A percentile compares a stretch with the other conserved stretches of the same genome.
Conservation (phyloP, 2,888 invertebrate genomes). For the Notodromas monacha region DNA sequence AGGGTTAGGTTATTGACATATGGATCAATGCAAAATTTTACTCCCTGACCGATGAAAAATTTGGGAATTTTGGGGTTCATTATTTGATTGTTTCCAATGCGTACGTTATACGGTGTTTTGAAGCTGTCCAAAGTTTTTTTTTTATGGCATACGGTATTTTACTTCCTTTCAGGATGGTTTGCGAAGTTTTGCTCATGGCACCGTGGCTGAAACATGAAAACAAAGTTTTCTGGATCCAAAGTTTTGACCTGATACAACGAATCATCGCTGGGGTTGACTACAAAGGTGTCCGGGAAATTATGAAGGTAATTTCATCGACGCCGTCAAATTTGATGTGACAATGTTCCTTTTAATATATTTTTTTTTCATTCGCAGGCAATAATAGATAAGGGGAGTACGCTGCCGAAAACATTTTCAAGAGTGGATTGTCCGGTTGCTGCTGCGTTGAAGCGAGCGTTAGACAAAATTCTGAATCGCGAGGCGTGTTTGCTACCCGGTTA, state of each 20-base stretch:
- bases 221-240: slow-evolving; percentile 59
- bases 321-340: too few relatives aligned
- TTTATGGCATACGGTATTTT: too few relatives aligned
- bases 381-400: slow-evolving; percentile 53
- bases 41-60: too few relatives aligned
- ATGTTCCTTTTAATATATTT: too few relatives aligned
- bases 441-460: slow-evolving; percentile 43
- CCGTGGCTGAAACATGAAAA: slow-evolving; percentile 48
- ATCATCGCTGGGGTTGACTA: slow-evolving; percentile 74
- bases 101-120: too few relatives aligned
- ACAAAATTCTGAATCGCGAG: slow-evolving; percentile 65
- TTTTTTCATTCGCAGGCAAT: neutral
- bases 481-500: slow-evolving; percentile 71
- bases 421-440: slow-evolving; percentile 46
- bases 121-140: too few relatives aligned
- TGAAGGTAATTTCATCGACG: slow-evolving; percentile 29
- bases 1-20: too few relatives aligned
- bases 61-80: too few relatives aligned
- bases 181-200: slow-evolving; percentile 48
- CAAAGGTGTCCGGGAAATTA: slow-evolving; percentile 68
- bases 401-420: slow-evolving; percentile 43
- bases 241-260: slow-evolving; percentile 45
- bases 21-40: too few relatives aligned
- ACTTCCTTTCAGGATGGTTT: slow-evolving; percentile 30
- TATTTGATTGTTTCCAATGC: too few relatives aligned